These are phyloP conservation scores for Bactericera cockerelli DNA, from an alignment of 1,140 invertebrate species.

Conservation along the genomic window DNA sequence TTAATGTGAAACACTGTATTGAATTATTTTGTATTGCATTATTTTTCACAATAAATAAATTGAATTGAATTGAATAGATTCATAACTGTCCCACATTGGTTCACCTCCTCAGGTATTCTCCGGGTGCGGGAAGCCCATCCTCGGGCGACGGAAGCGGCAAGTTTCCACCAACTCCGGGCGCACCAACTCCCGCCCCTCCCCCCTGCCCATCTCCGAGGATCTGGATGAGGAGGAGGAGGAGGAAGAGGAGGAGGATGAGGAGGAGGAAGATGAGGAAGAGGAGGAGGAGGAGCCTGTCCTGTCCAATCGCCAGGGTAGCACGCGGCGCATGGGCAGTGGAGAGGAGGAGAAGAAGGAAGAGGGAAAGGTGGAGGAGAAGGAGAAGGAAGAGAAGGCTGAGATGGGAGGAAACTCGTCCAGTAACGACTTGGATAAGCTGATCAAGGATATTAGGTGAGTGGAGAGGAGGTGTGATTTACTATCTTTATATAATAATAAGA, in stretches of 20 bases:
- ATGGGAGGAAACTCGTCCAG: constrained; percentile 24
- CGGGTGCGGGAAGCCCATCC: constrained; percentile 59
- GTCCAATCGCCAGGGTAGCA: background rate
- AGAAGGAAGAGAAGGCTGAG: background rate
- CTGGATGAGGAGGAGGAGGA: constrained; percentile 22
- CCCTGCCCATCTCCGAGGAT: background rate
- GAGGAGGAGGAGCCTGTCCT: constrained; percentile 15
- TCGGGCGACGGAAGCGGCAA: constrained; percentile 38
- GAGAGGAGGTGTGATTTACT: too few relatives aligned
- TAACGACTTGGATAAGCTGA: constrained; percentile 57
- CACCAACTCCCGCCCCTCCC: background rate
- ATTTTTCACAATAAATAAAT: too few relatives aligned
- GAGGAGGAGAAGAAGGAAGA: constrained; percentile 8
- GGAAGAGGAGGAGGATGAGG: constrained; percentile 17
- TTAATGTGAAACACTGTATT: too few relatives aligned
- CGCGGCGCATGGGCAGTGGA: constrained; percentile 23
- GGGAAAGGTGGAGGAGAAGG: constrained; percentile 19
- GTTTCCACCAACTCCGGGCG: background rate
- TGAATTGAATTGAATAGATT: too few relatives aligned
- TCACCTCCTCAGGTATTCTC: constrained; percentile 49
- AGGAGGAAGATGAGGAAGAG: constrained; percentile 24
- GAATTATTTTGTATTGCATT: too few relatives aligned
- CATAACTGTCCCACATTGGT: too few relatives aligned
- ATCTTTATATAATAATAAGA: too few relatives aligned
- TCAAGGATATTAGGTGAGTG: constrained; percentile 58